Evolutionary conservation across 2,797 vertebrate species (phyloP).

Genomic region (Leucoraja ocellata): DNA sequence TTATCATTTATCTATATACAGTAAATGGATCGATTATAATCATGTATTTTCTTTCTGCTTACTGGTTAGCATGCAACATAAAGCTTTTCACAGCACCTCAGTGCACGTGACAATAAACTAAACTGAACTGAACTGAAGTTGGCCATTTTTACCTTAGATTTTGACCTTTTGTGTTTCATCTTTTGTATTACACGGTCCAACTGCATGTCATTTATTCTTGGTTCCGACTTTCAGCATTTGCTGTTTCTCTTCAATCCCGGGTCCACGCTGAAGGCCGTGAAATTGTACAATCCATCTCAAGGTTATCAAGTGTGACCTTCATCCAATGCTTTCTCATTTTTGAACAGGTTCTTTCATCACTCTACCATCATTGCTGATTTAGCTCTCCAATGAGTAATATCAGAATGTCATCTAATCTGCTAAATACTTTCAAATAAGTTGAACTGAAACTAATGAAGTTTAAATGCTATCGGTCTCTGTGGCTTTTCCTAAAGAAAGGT

Average conservation of each 20-base stretch:
- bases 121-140: no score
- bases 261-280: not conserved
- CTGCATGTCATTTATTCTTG: not conserved
- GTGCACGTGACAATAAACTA: no score
- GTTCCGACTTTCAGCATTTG: not conserved
- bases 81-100: no score
- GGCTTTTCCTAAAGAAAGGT: not conserved
- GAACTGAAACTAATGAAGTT: not conserved
- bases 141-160: not conserved
- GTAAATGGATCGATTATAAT: no score
- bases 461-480: not conserved
- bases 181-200: not conserved
- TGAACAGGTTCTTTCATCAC: not conserved
- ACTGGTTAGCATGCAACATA: no score
- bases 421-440: conserved; percentile 31
- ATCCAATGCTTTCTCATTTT: not conserved
- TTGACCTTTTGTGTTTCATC: not conserved
- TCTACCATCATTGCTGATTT: not conserved
- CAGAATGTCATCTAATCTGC: not conserved
- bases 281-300: conserved; percentile 6
- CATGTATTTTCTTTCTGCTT: no score
- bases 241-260: not conserved
- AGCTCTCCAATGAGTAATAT: not conserved
- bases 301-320: not conserved
- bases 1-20: no score